Evolutionary conservation across 1,140 invertebrate genomes (phyloP), one percentile per base, ranked within the genome.

Genomic region (Thaumatotibia leucotreta): DNA sequence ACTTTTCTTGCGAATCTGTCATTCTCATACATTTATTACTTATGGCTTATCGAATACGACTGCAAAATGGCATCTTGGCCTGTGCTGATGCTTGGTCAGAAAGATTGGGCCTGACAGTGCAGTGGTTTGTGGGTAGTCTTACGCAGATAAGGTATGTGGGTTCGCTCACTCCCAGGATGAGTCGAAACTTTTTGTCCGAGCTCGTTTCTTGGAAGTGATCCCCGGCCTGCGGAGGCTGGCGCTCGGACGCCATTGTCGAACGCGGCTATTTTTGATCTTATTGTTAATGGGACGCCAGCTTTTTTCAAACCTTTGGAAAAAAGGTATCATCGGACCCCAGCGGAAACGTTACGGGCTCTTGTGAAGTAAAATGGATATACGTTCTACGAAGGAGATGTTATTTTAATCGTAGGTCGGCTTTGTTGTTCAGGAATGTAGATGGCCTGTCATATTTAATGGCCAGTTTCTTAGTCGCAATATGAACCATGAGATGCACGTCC

Each of bases 231-330:
- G 86, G 80, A 83, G 85, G 79, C 85, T 86, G 86, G 86, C 88
- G 88, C 88, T 89, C 84, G 76, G 66, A 75, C 80, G 68, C 83
- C 85, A 88, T 89, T 90, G 88, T 89, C 80, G 76, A 73, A 78
- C 80, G 88, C 88, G 88, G 88, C 86, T 87, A 88, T 83, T 90
- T 90, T 90, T 90, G 88, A 90, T 90, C 86, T 89, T 88, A 90
- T 90, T 90, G 88, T 90, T 90, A 89, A 87, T 90, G 82, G 86
- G 85, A 90, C 86, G 86, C 84, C 82, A 88, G 80, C 84, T 90
- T 90, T 90, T 90, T 90, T 88, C 79, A 82, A 82, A 67, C 64
- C 65, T 70, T 83, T 69, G 81, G 85, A 87, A 90, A 90, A 90
- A 90, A 90, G 81, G 83, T 84, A 86, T 83, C 84, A 86, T 84